Evolutionary conservation across 2,888 invertebrate genomes (phyloP), one percentile per base, ranked within the genome.

Genomic region (Nowickia ferox): DNA sequence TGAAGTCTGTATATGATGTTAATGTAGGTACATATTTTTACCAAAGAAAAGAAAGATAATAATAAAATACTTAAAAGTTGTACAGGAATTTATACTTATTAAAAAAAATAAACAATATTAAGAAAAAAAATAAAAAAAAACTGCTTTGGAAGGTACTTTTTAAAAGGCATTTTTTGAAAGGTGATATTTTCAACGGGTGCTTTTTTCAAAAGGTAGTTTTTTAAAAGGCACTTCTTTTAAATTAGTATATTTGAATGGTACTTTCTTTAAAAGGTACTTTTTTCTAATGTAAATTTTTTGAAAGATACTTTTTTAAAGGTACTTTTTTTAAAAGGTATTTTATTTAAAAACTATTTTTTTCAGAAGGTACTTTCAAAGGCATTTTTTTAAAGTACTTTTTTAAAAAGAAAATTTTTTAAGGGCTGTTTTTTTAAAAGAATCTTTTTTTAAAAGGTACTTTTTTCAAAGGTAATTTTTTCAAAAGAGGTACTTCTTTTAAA

Each of bases 351-450:
- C 1, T n/a, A n/a, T 10, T 53, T 53, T 59, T 40, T n/a, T n/a
- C 1, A 4, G 38, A 59, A 59, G 0, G 57, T 38, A n/a, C 1
- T 38, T 38, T n/a, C 9, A 6, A 59, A 30, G n/a, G n/a, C n/a
- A n/a, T n/a, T n/a, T n/a, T n/a, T n/a, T n/a, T n/a, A 57, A 53
- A 11, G 13, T 22, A 30, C 57, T 57, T 57, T 13, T 57, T 57
- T 5, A 57, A 57, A 57, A n/a, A n/a, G n/a, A n/a, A n/a, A n/a
- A n/a, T n/a, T n/a, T n/a, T n/a, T n/a, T n/a, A n/a, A n/a, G n/a
- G n/a, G n/a, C n/a, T n/a, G n/a, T n/a, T n/a, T n/a, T n/a, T n/a
- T n/a, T n/a, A n/a, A n/a, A n/a, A n/a, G n/a, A n/a, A n/a, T n/a
- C n/a, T n/a, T n/a, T n/a, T n/a, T n/a, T n/a, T n/a, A n/a, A 44